A percentile compares a stretch with the other conserved stretches of the same genome.
Conservation (phyloP, 2,797 vertebrate species). For the Characodon lateralis region DNA sequence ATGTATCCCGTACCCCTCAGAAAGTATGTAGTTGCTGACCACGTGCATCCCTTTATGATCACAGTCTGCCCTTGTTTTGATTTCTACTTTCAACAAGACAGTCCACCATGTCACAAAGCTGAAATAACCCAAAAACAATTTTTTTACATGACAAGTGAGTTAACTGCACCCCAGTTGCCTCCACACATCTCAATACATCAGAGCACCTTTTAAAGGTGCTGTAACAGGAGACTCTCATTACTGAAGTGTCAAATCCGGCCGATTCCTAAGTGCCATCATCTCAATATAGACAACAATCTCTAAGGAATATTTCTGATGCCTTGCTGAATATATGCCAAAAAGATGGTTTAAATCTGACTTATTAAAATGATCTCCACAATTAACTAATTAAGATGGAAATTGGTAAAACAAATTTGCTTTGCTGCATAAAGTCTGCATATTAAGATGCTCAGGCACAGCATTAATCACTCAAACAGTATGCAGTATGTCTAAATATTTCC, state of each 20-base stretch:
- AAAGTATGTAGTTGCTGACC: no score
- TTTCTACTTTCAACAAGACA: background rate
- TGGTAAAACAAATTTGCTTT: background rate
- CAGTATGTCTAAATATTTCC: background rate
- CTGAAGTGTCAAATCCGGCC: background rate
- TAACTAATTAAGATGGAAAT: background rate
- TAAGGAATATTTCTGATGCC: background rate
- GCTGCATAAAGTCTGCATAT: background rate
- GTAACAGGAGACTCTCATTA: background rate
- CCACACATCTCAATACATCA: background rate
- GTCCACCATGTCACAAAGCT: background rate
- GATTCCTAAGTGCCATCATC: background rate
- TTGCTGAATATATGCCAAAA: background rate
- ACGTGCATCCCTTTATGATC: background rate
- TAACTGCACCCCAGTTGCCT: background rate
- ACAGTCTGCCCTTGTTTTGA: background rate
- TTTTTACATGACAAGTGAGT: background rate
- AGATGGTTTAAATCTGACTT: background rate
- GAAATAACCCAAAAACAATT: background rate
- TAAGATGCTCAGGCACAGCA: background rate
- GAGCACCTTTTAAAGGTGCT: background rate
- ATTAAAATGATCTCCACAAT: background rate
- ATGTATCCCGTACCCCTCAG: no score
- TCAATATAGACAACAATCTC: background rate
- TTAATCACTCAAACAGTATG: background rate